Base-by-base conservation (phyloP, 2,113 vertebrate species). In the Pangasianodon hypophthalmus region DNA sequence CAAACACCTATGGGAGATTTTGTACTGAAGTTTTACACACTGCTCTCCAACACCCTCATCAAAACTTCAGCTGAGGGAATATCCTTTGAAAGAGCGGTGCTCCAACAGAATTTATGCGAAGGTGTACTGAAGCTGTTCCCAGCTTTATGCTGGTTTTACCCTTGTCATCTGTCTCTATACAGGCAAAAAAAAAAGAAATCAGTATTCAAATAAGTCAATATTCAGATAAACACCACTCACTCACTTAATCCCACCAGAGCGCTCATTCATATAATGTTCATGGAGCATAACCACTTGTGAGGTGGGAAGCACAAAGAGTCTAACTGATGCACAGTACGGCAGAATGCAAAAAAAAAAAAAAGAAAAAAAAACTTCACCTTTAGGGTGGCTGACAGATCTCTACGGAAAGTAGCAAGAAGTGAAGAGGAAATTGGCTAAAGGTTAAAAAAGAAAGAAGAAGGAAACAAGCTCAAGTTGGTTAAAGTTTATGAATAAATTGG, bases 401-500 rank as follows among this genome's bases (percentile, higher is more conserved):
- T 93, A 83, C 91, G 92, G 93, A 94, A 93, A 92, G 90, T 91
- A 92, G 93, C 92, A 94, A 95, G 92, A 94, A 94, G 90, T 95
- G 95, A 96, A 92, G 93, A 95, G 94, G 75, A 95, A 89, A 96
- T 82, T 89, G 92, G 94, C 95, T 96, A 94, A 92, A 89, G 24
- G 62, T 41, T 24, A 29, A 56, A 77, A 67, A 62, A 37, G 26
- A 24, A 75, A 54, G 69, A 37, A 19, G 2, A 73, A 54, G 5
- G 3, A 62, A 48, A 21, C 29, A 83, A 82, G 60, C n/a, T 18
- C 50, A 79, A 32, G 41, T 3, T 7, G 46, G 79, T 37, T 88
- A 69, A n/a, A 64, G 4, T 14, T 58, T 10, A 21, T 21, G 4
- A 62, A 86, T 37, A 73, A 54, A 73, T 10, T 69, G 64, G 6